phyloP scores from a whole-genome alignment of 2,113 vertebrate genomes.

The Oryzias melastigma region DNA sequence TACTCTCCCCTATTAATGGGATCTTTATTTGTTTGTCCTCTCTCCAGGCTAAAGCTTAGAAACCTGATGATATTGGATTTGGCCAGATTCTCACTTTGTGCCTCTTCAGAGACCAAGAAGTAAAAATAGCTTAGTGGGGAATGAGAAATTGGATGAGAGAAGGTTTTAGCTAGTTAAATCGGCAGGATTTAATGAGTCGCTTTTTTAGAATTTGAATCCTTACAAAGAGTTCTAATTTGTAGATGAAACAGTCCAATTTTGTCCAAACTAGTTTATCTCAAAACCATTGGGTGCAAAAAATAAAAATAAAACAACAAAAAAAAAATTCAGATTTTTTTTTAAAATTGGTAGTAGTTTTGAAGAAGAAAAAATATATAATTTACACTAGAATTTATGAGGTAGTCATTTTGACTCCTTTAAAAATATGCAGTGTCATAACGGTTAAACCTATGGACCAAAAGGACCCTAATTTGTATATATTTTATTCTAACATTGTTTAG shows the following conservation, averaged over 20 bases:
- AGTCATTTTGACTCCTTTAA: too few species aligned
- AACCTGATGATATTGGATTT: constrained; percentile 62
- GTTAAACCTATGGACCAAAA: too few species aligned
- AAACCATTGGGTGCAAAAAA: too few species aligned
- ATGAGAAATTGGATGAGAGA: constrained; percentile 39
- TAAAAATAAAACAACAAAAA: too few species aligned
- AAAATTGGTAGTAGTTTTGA: constrained; percentile 9
- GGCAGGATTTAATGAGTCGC: constrained; percentile 17
- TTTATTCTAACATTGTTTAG: too few species aligned
- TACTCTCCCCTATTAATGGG: constrained; percentile 43
- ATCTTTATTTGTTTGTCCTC: constrained; percentile 57
- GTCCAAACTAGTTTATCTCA: too few species aligned
- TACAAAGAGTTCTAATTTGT: too few species aligned
- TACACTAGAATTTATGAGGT: background rate
- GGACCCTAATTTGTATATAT: too few species aligned
- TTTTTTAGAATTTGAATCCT: too few species aligned
- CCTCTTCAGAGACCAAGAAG: constrained; percentile 40
- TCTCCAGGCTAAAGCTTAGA: constrained; percentile 46
- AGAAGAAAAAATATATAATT: constrained; percentile 5
- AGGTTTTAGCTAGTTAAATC: constrained; percentile 52
- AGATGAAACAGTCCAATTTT: too few species aligned
- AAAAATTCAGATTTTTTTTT: too few species aligned
- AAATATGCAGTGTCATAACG: too few species aligned
- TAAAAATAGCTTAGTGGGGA: constrained; percentile 44
- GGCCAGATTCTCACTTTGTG: constrained; percentile 47